Evolutionary conservation across 2,113 vertebrate species (phyloP).

Genomic region (Chroicocephalus ridibundus): DNA sequence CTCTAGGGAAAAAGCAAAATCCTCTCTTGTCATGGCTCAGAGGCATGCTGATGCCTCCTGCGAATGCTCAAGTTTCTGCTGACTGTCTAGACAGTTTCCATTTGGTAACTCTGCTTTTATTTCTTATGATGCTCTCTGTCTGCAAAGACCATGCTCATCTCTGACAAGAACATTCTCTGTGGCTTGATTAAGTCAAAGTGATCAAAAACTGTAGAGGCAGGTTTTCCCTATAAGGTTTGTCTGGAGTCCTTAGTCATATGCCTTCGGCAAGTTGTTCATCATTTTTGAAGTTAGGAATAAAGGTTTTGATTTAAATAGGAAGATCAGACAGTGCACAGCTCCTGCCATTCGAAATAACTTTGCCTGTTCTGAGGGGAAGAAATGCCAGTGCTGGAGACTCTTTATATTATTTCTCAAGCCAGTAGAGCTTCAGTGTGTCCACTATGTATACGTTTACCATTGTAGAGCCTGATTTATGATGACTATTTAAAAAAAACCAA

Average conservation of each 20-base stretch:
- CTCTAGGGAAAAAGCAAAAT: neutral
- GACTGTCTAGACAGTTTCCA: slow-evolving; percentile 41
- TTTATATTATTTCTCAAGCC: neutral
- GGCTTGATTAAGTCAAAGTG: slow-evolving; percentile 11
- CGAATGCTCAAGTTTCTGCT: slow-evolving; percentile 44
- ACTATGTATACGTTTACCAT: neutral
- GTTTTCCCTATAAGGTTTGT: slow-evolving; percentile 25
- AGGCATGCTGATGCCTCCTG: slow-evolving; percentile 15
- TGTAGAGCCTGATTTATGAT: neutral
- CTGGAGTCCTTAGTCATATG: neutral
- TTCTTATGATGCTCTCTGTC: neutral
- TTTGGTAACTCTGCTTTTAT: neutral
- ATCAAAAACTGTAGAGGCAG: slow-evolving; percentile 6
- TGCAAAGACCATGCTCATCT: neutral
- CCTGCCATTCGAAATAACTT: neutral
- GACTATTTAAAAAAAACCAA: neutral
- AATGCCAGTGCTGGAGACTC: neutral
- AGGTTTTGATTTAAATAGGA: neutral
- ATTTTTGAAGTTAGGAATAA: neutral
- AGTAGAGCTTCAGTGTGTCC: neutral
- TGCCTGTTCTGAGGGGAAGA: neutral
- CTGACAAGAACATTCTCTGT: neutral
- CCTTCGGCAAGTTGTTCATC: neutral
- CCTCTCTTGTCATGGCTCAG: neutral
- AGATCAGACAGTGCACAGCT: neutral